Base-by-base conservation (phyloP, 2,888 invertebrate genomes). In the Hyposoter dolosus region DNA sequence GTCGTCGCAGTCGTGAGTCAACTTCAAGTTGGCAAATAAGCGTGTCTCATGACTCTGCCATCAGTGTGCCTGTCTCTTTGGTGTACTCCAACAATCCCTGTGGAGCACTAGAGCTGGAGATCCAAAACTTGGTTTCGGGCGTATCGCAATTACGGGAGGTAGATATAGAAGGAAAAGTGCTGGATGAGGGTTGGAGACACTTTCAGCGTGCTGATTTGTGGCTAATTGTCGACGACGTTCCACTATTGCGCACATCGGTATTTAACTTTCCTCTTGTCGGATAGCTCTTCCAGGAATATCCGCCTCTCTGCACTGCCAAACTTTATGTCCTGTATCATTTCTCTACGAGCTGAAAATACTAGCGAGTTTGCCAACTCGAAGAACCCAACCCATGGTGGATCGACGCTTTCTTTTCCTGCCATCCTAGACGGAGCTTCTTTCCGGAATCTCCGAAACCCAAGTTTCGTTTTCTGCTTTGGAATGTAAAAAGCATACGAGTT, bases 161-260 rank as follows among this genome's bases (percentile, higher is more conserved):
- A 76, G 68, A 69, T 45, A 69, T 47, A 47, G 72, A 60, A 74
- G 47, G 45, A 60, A 79, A 56, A 77, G 75, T 53, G 60, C 60
- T 60, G 35, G 32, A 56, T 50, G 74, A 72, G 72, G 53, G 68
- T 45, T 43, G 77, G 28, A 68, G 68, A 75, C 72, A 86, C 84
- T 88, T 89, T 86, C 77, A 63, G 60, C 84, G 77, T 75, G 63
- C 83, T 90, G 89, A 91, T 91, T 91, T 90, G 88, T 90, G 88
- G 88, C 90, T 91, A 89, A 91, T 91, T 91, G 89, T 88, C 88
- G 43, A 53, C 86, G 88, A 66, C 86, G 88, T 87, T 86, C 88
- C n/a, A 28, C 87, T 85, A 84, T 77, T 68, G 83, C 76, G 83
- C 75, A 77, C 77, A 82, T 83, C 71, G 85, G 84, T 87, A 78